phyloP scores from a whole-genome alignment of 1,140 invertebrate species.

The Meloidogyne chitwoodi region DNA sequence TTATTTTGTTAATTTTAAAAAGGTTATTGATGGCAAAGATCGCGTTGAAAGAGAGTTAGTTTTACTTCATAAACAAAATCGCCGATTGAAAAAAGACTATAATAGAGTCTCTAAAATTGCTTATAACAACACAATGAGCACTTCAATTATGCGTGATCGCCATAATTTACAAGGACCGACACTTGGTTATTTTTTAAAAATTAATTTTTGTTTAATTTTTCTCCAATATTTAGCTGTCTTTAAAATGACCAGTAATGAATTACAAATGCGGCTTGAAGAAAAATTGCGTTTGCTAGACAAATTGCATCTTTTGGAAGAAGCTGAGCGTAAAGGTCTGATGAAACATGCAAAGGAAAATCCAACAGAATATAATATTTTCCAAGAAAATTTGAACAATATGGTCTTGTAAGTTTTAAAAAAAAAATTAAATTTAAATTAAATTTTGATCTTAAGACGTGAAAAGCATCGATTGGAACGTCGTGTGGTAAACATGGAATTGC shows the following conservation, averaged over 20 bases:
- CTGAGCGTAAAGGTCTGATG: background rate
- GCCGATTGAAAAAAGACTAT: background rate
- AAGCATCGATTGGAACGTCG: constrained; percentile 21
- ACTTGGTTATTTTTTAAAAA: constrained; percentile 15
- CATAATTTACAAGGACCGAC: constrained; percentile 19
- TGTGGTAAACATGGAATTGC: constrained; percentile 16
- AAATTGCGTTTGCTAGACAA: background rate
- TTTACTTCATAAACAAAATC: constrained; percentile 4
- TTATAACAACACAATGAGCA: background rate
- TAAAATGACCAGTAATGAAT: background rate
- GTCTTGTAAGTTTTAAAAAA: constrained; percentile 2
- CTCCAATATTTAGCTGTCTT: background rate
- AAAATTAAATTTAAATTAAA: background rate
- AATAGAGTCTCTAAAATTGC: constrained; percentile 11
- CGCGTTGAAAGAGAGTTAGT: constrained; percentile 18
- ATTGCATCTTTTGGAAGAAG: background rate
- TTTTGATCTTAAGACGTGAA: background rate
- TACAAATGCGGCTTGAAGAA: background rate
- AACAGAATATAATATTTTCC: constrained; percentile 7
- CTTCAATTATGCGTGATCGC: background rate
- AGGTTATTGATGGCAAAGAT: constrained; percentile 27
- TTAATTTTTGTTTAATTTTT: background rate
- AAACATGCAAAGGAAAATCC: constrained; percentile 8
- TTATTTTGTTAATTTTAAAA: background rate
- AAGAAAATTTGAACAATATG: constrained; percentile 6